A percentile compares a stretch with the other conserved stretches of the same genome.
Evolutionary conservation across 2,888 invertebrate genomes (phyloP).

Genomic region (Phymatocera aterrima): DNA sequence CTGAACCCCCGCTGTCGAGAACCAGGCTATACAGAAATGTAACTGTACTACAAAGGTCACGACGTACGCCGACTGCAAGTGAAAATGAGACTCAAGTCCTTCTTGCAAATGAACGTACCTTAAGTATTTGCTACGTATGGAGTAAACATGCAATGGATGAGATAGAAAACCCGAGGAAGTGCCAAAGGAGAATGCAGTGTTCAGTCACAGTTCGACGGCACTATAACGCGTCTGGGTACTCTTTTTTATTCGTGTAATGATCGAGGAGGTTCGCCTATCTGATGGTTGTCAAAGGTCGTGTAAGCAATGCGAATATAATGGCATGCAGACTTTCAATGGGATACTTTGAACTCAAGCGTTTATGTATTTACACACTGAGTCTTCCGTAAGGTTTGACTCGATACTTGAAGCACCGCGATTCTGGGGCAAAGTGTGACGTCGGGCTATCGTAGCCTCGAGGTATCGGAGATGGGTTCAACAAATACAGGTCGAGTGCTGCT

Average conservation of each 20-base stretch:
- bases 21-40: no score
- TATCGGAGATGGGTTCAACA: slow-evolving; percentile 26
- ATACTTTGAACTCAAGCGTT: slow-evolving; percentile 5
- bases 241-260: not conserved
- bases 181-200: no score
- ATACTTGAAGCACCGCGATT: not conserved
- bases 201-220: no score
- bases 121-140: no score
- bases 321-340: not conserved
- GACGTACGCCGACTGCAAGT: no score
- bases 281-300: not conserved
- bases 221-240: no score
- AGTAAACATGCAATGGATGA: no score
- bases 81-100: no score
- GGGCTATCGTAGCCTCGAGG: slow-evolving; percentile 13
- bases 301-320: not conserved
- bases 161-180: no score
- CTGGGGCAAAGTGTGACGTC: not conserved
- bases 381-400: slow-evolving; percentile 16
- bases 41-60: no score
- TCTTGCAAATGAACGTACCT: no score
- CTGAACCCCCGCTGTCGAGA: no score
- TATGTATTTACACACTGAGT: slow-evolving; percentile 9
- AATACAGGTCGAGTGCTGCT: slow-evolving; percentile 25
- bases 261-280: not conserved